phyloP scores from a whole-genome alignment of 23 tunicate genomes.

The Phallusia fumigata region DNA sequence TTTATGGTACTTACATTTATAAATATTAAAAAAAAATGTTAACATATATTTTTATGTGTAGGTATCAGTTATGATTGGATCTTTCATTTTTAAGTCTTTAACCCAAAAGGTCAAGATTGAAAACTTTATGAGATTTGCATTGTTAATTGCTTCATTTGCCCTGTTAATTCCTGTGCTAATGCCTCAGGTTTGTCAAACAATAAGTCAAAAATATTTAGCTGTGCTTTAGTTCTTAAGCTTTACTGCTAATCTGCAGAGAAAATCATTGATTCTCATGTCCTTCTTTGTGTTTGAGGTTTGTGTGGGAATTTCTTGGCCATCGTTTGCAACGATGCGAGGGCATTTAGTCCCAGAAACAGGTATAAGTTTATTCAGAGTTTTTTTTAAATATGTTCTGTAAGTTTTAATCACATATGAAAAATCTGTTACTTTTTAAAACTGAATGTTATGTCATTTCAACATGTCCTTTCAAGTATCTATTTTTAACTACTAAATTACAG shows the following conservation, averaged over 20 bases:
- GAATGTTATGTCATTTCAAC: too few relatives aligned
- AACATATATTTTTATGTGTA: neutral
- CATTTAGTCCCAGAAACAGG: constrained; percentile 59
- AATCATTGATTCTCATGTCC: constrained; percentile 15
- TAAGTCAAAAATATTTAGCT: neutral
- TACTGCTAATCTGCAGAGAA: neutral
- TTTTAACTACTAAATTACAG: constrained; percentile 17
- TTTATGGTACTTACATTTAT: constrained; percentile 43
- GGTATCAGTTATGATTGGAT: constrained; percentile 71
- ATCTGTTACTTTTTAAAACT: too few relatives aligned
- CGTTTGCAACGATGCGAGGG: constrained; percentile 61
- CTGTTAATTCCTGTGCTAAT: constrained; percentile 37
- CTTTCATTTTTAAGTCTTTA: constrained; percentile 35
- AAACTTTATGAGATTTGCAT: constrained; percentile 44
- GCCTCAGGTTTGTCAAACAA: constrained; percentile 17
- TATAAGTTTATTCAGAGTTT: neutral
- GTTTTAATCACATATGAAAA: too few relatives aligned
- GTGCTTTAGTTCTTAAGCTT: neutral
- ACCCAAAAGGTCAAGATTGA: constrained; percentile 17
- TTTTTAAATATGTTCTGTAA: neutral
- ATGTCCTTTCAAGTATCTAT: too few relatives aligned
- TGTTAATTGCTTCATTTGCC: constrained; percentile 27
- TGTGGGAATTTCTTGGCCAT: constrained; percentile 83
- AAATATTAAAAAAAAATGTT: neutral
- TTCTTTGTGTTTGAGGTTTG: constrained; percentile 70